Percentiles rank a stretch among this genome's conserved stretches.
Conservation (phyloP, 2,113 vertebrate genomes). For the Sula dactylatra region DNA sequence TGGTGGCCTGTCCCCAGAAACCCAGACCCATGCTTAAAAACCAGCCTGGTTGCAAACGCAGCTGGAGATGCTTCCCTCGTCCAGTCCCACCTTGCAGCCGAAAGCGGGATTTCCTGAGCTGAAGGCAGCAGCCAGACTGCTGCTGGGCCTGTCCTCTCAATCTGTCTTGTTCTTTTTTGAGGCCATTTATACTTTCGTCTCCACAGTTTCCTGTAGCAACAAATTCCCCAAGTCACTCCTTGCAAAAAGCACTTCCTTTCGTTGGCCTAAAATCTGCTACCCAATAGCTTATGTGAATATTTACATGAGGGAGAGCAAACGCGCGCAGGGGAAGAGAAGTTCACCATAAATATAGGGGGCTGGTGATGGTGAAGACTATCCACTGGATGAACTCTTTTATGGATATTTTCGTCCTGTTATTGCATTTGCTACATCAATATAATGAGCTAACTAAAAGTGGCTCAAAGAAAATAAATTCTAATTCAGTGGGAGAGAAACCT, state of each 20-base stretch:
- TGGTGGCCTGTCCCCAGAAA: background rate
- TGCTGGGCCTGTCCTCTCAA: background rate
- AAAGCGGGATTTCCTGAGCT: background rate
- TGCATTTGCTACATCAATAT: background rate
- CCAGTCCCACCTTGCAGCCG: background rate
- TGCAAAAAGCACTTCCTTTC: conserved; percentile 26
- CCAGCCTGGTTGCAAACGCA: background rate
- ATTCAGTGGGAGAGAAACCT: background rate
- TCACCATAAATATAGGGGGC: background rate
- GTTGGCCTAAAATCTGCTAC: background rate
- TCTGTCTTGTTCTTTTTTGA: background rate
- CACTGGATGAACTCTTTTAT: background rate
- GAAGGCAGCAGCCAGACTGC: background rate
- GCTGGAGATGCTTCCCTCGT: background rate
- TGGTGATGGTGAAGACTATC: background rate
- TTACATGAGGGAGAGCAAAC: background rate
- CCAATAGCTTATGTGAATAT: background rate
- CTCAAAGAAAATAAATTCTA: background rate
- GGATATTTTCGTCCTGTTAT: background rate
- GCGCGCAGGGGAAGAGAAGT: background rate
- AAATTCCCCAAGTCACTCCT: background rate
- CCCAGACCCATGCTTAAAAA: background rate
- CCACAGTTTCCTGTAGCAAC: background rate
- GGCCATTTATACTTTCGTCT: background rate
- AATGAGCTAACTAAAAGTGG: background rate